A percentile compares a stretch with the other conserved stretches of the same genome.
These are phyloP conservation scores for Amorpha juglandis DNA, from an alignment of 2,888 invertebrate genomes.

Conservation along the genomic window DNA sequence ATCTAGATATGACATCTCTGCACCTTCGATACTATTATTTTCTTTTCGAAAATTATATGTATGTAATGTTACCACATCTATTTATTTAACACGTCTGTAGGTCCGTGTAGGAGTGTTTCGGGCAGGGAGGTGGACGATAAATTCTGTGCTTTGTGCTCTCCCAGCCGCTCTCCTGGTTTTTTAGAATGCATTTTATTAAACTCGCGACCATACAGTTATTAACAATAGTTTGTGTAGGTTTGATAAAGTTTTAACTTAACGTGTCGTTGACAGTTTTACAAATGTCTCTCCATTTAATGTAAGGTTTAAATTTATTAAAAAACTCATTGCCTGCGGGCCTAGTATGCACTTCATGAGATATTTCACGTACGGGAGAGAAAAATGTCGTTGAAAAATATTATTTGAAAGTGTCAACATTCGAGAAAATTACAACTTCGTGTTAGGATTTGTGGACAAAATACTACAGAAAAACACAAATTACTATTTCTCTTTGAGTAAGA, in stretches of 20 bases:
- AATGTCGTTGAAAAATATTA: too few species aligned
- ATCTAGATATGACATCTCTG: neutral
- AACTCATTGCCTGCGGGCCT: too few species aligned
- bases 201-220: constrained; percentile 5
- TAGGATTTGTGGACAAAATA: too few species aligned
- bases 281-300: neutral
- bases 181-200: constrained; percentile 26
- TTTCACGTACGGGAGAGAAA: too few species aligned
- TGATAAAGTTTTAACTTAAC: constrained; percentile 1
- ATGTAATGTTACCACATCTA: constrained; percentile 39
- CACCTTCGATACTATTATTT: neutral
- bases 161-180: constrained; percentile 47
- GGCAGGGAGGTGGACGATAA: constrained; percentile 74
- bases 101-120: constrained; percentile 60
- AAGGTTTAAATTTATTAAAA: neutral
- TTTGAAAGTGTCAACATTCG: too few species aligned
- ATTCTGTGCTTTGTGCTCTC: constrained; percentile 74
- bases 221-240: constrained; percentile 10
- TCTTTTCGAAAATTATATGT: neutral
- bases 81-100: constrained; percentile 27
- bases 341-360: too few species aligned
- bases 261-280: neutral
- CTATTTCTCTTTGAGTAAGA: too few species aligned
- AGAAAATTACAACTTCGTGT: too few species aligned
- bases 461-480: too few species aligned